Conservation (phyloP, 2,797 vertebrate genomes). For the Paramormyrops hopkinsi region DNA sequence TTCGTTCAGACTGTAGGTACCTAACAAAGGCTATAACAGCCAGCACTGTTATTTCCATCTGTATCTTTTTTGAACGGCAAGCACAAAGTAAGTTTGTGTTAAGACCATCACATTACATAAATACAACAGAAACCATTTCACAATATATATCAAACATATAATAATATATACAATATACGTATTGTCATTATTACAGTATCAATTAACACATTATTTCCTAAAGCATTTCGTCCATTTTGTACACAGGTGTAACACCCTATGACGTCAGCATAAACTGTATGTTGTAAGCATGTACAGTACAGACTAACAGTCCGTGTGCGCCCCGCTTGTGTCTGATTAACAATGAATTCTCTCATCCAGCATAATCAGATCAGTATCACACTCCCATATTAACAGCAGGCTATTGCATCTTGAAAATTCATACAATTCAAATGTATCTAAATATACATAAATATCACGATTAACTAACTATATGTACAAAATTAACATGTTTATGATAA, state of each 20-base stretch:
- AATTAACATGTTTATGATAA: neutral
- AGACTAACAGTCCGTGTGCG: neutral
- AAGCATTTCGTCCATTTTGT: neutral
- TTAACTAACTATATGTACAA: neutral
- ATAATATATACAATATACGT: neutral
- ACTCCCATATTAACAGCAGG: neutral
- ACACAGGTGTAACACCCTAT: conserved; percentile 3
- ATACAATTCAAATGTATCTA: neutral
- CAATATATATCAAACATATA: neutral
- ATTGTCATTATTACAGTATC: neutral
- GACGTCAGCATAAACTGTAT: neutral
- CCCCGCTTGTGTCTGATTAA: neutral
- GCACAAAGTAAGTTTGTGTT: neutral
- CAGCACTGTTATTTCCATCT: neutral
- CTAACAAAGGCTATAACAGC: neutral
- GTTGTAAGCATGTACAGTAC: conserved; percentile 15
- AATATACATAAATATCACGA: neutral
- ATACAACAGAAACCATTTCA: neutral
- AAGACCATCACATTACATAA: neutral
- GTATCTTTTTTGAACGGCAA: neutral
- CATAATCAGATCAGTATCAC: neutral
- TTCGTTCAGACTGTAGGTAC: neutral
- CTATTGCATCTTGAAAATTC: neutral
- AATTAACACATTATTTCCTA: neutral
- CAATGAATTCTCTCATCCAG: neutral